Conservation (phyloP, 2,113 vertebrate genomes). For the Gymnogyps californianus region DNA sequence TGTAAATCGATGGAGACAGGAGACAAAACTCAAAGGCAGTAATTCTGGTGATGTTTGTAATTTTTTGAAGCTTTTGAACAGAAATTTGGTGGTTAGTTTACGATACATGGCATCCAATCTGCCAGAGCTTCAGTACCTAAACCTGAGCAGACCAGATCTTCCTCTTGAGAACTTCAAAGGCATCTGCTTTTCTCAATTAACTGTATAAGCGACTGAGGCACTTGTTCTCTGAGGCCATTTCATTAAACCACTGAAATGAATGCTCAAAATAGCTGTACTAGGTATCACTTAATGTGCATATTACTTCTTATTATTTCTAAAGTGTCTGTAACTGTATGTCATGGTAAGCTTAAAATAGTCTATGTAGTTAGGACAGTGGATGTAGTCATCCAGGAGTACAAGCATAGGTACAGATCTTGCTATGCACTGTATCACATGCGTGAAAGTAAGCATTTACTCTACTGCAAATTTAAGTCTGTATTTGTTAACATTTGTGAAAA, state of each 20-base stretch:
- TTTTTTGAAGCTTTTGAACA: background rate
- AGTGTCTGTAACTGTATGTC: background rate
- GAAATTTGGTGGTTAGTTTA: background rate
- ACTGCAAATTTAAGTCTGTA: background rate
- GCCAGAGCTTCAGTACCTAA: background rate
- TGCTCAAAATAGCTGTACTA: background rate
- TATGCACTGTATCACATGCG: rapidly evolving
- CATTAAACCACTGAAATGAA: background rate
- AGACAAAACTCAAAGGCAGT: background rate
- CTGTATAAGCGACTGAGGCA: background rate
- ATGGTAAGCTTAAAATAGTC: background rate
- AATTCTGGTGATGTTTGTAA: background rate
- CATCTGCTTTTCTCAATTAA: background rate
- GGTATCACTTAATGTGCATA: background rate
- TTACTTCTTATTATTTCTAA: background rate
- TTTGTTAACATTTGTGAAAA: background rate
- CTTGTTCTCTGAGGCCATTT: background rate
- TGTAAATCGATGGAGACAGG: background rate
- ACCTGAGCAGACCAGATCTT: background rate
- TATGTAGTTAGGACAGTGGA: background rate
- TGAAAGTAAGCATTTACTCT: background rate
- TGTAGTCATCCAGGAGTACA: background rate
- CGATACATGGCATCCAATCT: background rate
- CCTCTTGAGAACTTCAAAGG: background rate
- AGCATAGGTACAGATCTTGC: background rate